phyloP scores from a whole-genome alignment of 2,797 vertebrate genomes.

The Tiaroga cobitis region DNA sequence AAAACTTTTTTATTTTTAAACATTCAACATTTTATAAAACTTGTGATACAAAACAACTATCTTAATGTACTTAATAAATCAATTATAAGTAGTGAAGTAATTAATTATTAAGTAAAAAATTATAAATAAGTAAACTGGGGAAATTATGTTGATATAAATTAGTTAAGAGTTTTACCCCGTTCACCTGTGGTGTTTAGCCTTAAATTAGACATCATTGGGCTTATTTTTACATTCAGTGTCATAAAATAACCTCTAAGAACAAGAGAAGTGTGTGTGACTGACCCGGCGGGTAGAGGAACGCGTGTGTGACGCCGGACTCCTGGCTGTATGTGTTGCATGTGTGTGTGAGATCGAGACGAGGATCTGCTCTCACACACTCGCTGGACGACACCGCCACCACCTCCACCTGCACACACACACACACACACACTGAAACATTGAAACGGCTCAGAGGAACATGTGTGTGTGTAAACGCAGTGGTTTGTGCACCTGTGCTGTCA shows the following conservation, averaged over 20 bases:
- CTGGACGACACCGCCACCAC: background rate
- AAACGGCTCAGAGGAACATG: background rate
- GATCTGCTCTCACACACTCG: conserved; percentile 84
- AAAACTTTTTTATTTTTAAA: background rate
- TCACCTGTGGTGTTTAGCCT: background rate
- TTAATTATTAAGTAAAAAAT: background rate
- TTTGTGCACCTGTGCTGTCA: conserved; percentile 83
- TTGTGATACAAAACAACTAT: background rate
- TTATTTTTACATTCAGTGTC: background rate
- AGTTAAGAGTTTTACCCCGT: background rate
- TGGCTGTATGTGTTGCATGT: conserved; percentile 83
- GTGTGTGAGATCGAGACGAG: conserved; percentile 85
- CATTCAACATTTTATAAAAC: background rate
- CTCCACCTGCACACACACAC: conserved; percentile 32
- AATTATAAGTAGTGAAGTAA: background rate
- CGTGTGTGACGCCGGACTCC: conserved; percentile 79
- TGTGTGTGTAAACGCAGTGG: background rate
- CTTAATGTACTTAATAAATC: background rate
- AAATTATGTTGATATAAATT: background rate
- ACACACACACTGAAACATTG: background rate
- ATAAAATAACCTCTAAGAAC: background rate
- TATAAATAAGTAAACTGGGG: background rate
- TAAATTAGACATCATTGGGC: too few relatives aligned
- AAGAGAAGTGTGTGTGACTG: conserved; percentile 61
- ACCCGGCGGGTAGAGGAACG: conserved; percentile 97